A percentile compares a stretch with the other conserved stretches of the same genome.
Conservation (phyloP, 2,888 invertebrate species). For the Oeneis ivallda region DNA sequence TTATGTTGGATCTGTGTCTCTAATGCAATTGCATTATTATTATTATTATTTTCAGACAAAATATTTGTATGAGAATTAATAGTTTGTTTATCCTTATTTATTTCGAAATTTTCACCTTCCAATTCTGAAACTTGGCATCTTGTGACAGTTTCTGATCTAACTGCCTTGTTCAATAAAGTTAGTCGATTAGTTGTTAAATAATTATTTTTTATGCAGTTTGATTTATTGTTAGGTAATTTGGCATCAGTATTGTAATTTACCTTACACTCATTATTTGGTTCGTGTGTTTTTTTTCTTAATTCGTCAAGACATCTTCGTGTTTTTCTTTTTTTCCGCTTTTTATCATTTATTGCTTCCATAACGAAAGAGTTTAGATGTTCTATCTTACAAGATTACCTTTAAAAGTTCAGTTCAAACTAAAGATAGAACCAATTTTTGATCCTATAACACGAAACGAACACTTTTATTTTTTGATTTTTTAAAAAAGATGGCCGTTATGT, state of each 20-base stretch:
- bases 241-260: constrained; percentile 26
- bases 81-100: constrained; percentile 19
- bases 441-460: no score
- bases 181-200: constrained; percentile 59
- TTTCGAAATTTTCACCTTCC: constrained; percentile 43
- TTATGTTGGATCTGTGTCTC: background rate
- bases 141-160: constrained; percentile 67
- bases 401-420: no score
- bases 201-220: constrained; percentile 41
- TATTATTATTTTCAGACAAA: background rate
- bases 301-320: constrained; percentile 66
- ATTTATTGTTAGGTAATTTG: constrained; percentile 28
- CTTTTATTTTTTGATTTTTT: no score
- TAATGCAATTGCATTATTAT: constrained; percentile 9
- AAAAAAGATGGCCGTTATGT: no score
- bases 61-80: background rate
- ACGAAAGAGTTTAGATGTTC: background rate
- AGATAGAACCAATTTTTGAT: no score
- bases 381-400: no score
- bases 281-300: constrained; percentile 58
- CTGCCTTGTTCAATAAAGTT: constrained; percentile 64
- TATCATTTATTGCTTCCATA: constrained; percentile 51
- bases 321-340: constrained; percentile 63
- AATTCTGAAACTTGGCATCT: constrained; percentile 52
- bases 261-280: constrained; percentile 31